Evolutionary conservation across 2,113 vertebrate genomes (phyloP).

Genomic region (Genyomyrus donnyi): DNA sequence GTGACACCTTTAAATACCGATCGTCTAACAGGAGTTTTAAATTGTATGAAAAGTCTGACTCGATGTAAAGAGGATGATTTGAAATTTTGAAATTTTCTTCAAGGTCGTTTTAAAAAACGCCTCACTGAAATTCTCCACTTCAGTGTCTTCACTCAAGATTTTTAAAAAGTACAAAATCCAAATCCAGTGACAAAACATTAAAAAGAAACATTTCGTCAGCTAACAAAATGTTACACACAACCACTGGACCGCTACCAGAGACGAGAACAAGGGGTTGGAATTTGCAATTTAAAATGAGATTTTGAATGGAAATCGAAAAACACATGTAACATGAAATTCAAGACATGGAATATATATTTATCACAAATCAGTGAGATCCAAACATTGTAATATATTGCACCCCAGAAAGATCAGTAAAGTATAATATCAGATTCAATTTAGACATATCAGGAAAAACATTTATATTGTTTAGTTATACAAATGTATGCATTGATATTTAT

Average conservation of each 20-base stretch:
- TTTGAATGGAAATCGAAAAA: not conserved
- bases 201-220: no score
- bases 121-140: not conserved
- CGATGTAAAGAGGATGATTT: not conserved
- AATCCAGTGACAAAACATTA: not conserved
- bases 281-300: not conserved
- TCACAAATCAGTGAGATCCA: not conserved
- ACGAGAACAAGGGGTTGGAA: not conserved
- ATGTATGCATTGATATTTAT: not conserved
- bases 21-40: slow-evolving; percentile 34
- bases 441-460: not conserved
- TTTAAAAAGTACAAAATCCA: slow-evolving; percentile 22
- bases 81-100: slow-evolving; percentile 11
- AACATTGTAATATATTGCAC: not conserved
- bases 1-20: slow-evolving; percentile 31
- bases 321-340: not conserved
- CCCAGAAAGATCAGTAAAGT: not conserved
- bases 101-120: slow-evolving; percentile 32
- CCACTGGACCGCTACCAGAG: not conserved
- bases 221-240: not conserved
- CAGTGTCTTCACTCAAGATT: slow-evolving; percentile 19
- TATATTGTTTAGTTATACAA: not conserved
- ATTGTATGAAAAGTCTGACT: not conserved
- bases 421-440: not conserved
- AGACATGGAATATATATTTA: not conserved